These are phyloP conservation scores for Agriopis marginaria DNA, from an alignment of 2,888 invertebrate genomes.

Conservation along the genomic window DNA sequence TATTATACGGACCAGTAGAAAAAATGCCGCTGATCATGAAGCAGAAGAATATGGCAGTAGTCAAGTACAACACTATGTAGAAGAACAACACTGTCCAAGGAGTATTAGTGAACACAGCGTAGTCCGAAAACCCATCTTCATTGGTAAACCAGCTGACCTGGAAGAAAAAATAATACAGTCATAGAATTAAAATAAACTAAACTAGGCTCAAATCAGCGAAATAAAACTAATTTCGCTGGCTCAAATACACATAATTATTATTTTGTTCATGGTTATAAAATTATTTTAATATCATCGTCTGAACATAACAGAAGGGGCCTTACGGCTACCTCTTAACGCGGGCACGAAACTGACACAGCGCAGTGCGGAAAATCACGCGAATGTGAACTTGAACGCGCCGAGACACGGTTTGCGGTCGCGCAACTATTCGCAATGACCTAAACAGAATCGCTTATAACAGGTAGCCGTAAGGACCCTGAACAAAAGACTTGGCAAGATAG, in stretches of 20 bases:
- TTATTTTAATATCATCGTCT: not conserved
- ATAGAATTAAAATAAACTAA: not conserved
- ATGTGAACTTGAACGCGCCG: too few relatives aligned
- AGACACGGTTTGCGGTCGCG: too few relatives aligned
- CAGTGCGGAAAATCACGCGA: too few relatives aligned
- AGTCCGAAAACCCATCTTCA: conserved; percentile 74
- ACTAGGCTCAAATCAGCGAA: not conserved
- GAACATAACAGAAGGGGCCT: too few relatives aligned
- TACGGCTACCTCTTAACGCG: too few relatives aligned
- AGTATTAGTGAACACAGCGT: conserved; percentile 90
- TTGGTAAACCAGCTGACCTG: conserved; percentile 84
- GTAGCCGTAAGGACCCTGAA: too few relatives aligned
- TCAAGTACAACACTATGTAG: conserved; percentile 90
- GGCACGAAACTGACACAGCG: too few relatives aligned
- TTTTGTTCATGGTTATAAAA: not conserved
- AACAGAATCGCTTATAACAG: too few relatives aligned
- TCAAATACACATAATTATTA: not conserved
- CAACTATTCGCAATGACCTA: too few relatives aligned
- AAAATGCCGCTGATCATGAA: conserved; percentile 94
- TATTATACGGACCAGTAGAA: conserved; percentile 87
- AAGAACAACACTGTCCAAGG: conserved; percentile 89
- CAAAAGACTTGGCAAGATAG: not conserved
- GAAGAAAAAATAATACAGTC: not conserved
- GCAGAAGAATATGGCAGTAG: conserved; percentile 90
- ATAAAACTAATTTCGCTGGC: too few relatives aligned